Evolutionary conservation across 2,888 invertebrate species (phyloP).

Genomic region (Philopedon plagiatum): DNA sequence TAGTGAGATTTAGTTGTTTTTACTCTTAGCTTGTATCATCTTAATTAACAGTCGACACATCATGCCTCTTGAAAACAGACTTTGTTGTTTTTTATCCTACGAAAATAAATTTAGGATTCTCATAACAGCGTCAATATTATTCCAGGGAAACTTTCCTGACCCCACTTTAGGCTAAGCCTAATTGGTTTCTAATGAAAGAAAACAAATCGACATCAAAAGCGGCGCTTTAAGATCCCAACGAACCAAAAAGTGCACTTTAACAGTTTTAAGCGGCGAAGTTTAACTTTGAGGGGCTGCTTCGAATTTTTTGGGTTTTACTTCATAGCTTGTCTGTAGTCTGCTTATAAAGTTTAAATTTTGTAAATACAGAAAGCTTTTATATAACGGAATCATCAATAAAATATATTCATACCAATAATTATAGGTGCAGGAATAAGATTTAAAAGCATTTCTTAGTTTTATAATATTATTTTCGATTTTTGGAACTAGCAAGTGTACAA

Average conservation of each 20-base stretch:
- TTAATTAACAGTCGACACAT: no score
- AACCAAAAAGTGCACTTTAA: slow-evolving; percentile 33
- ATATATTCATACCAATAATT: no score
- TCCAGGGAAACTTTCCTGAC: background rate
- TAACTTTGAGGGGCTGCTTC: slow-evolving; percentile 25
- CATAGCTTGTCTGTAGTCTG: background rate
- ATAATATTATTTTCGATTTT: no score
- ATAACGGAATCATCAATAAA: no score
- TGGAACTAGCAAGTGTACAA: no score
- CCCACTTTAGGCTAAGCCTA: slow-evolving; percentile 8
- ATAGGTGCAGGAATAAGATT: no score
- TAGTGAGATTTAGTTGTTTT: no score
- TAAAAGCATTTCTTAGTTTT: no score
- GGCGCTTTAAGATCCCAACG: slow-evolving; percentile 26
- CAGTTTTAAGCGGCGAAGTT: slow-evolving; percentile 32
- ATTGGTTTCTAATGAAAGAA: slow-evolving; percentile 45
- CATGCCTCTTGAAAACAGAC: background rate
- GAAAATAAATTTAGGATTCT: background rate
- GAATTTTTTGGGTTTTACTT: background rate
- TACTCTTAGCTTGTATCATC: no score
- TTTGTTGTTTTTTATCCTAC: background rate
- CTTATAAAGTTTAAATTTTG: slow-evolving; percentile 8
- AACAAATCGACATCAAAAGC: slow-evolving; percentile 41
- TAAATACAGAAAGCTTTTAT: no score
- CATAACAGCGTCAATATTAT: slow-evolving; percentile 5